Percentiles rank a stretch among this genome's conserved stretches.
phyloP scores from a whole-genome alignment of 2,113 vertebrate genomes.

The Amazona vittata region DNA sequence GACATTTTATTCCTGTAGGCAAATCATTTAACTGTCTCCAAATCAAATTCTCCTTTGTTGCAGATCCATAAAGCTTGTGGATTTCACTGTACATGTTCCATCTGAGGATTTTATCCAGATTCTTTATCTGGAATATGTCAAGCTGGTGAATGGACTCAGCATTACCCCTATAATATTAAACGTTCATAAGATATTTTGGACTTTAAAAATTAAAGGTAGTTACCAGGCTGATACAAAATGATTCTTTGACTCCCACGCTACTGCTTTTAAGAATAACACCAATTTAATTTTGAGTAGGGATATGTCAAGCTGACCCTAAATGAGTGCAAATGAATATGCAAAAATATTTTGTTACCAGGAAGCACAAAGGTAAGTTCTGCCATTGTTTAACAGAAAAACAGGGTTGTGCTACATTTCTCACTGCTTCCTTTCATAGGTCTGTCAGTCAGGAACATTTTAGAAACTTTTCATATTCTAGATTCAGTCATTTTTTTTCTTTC shows the following conservation, averaged over 20 bases:
- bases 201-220: background rate
- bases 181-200: background rate
- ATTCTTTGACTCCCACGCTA: background rate
- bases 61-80: background rate
- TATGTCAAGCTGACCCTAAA: background rate
- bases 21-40: background rate
- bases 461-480: background rate
- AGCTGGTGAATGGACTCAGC: background rate
- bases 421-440: background rate
- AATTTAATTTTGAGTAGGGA: background rate
- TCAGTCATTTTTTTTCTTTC: background rate
- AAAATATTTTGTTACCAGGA: background rate
- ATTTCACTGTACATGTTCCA: background rate
- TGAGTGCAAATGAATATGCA: background rate
- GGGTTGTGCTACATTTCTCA: background rate
- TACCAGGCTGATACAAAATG: background rate
- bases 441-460: background rate
- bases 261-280: background rate
- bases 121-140: background rate
- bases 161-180: background rate
- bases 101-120: background rate
- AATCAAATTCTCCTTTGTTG: background rate
- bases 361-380: background rate
- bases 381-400: background rate
- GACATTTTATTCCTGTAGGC: background rate